Percentiles rank a stretch among this genome's conserved stretches.
Conservation (phyloP, 2,797 vertebrate genomes). For the Threskiornis aethiopicus region DNA sequence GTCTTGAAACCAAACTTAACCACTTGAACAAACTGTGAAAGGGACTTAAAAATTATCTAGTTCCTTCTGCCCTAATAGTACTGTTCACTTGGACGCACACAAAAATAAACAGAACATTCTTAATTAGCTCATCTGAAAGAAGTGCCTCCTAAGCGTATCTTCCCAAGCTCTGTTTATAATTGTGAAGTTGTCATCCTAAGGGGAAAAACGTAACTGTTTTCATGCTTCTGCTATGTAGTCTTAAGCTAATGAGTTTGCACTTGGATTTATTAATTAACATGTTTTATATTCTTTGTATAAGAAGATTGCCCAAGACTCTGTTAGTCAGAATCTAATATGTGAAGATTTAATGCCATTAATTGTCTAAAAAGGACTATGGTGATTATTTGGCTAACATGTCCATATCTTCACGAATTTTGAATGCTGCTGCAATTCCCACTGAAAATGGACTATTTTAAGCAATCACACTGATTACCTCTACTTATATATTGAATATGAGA, state of each 20-base stretch:
- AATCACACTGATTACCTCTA: not conserved
- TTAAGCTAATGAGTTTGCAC: slow-evolving; percentile 16
- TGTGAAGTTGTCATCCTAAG: not conserved
- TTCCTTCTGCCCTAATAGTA: not conserved
- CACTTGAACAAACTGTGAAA: not conserved
- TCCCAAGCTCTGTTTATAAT: not conserved
- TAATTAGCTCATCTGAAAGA: slow-evolving; percentile 26
- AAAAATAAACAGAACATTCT: slow-evolving; percentile 17
- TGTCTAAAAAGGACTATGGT: not conserved
- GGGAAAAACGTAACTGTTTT: not conserved
- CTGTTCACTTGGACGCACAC: not conserved
- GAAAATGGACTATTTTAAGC: not conserved
- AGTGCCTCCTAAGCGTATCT: not conserved
- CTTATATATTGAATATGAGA: not conserved
- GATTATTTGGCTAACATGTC: not conserved
- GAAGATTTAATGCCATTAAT: not conserved
- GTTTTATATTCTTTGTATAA: not conserved
- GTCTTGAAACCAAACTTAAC: not conserved
- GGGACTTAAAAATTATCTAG: not conserved
- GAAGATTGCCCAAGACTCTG: not conserved
- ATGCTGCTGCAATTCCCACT: not conserved
- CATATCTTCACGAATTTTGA: not conserved
- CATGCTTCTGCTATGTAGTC: not conserved
- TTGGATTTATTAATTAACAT: slow-evolving; percentile 20
- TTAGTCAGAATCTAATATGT: not conserved